Evolutionary conservation across 1,140 invertebrate genomes (phyloP), one percentile per base, ranked within the genome.

Genomic region (Drosophila bifasciata): DNA sequence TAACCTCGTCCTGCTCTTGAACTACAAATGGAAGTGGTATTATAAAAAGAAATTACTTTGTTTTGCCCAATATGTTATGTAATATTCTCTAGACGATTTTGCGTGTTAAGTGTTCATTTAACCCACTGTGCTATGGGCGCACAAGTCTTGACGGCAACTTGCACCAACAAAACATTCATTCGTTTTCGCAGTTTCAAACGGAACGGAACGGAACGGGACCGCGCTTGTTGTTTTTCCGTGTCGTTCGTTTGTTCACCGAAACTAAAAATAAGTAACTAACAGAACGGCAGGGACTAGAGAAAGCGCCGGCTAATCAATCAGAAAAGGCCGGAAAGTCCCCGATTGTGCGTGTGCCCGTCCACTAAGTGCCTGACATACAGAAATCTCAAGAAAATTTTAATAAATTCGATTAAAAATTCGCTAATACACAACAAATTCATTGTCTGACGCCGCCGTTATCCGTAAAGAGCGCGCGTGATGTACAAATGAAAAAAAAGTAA

Each of bases 131-230:
- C 15, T 44, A 19, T 51, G 56, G 52, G 25, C 21, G 23, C 16
- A 23, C 23, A 64, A 79, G 79, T 76, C 80, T 84, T 76, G 67
- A 60, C 79, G 79, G 75, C 58, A 69, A 84, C 71, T 84, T 46
- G 79, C 64, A 50, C 68, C 73, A 55, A 61, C 75, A 71, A 61
- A 49, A 36, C 32, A 73, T 63, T 81, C 68, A 84, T 84, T 84
- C 79, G 79, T 79, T 59, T 84, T 73, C 77, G 57, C 67, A 66
- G 59, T 52, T 64, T 55, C 71, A 61, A 79, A 40, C 61, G 57
- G 58, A 66, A 46, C 64, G 57, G 58, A 66, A 46, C 64, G 64
- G 64, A 53, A 23, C 28, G 49, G 66, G 68, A 41, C 66, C 49
- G 39, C 13, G 25, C 11, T 63, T 61, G 60, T 63, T 62, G 61